A percentile compares a stretch with the other conserved stretches of the same genome.
Evolutionary conservation across 2,888 invertebrate genomes (phyloP).

Genomic region (Dolichopus griseipennis): DNA sequence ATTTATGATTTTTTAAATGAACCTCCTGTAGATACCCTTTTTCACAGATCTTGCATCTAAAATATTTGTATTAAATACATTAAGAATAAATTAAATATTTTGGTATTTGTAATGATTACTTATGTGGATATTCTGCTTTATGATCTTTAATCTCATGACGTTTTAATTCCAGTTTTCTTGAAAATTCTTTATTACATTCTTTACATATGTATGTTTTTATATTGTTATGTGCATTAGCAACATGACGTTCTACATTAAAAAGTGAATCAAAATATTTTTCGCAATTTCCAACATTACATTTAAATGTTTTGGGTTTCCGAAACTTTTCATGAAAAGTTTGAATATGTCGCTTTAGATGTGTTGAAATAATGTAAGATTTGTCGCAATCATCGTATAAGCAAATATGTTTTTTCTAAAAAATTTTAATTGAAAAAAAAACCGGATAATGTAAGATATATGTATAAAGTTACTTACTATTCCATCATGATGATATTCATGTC

Average conservation of each 20-base stretch:
- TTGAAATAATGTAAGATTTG: slow-evolving; percentile 53
- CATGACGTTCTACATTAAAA: slow-evolving; percentile 52
- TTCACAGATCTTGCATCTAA: slow-evolving; percentile 49
- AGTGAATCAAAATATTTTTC: slow-evolving; percentile 46
- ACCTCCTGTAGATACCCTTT: slow-evolving; percentile 45
- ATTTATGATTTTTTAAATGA: slow-evolving; percentile 47
- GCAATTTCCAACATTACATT: slow-evolving; percentile 40
- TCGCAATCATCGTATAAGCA: slow-evolving; percentile 51
- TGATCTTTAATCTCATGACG: slow-evolving; percentile 50
- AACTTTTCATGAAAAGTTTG: slow-evolving; percentile 43
- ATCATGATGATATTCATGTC: slow-evolving; percentile 49
- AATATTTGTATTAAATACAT: slow-evolving; percentile 24
- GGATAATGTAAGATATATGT: no score
- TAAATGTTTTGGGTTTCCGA: slow-evolving; percentile 21
- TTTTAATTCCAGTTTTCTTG: slow-evolving; percentile 49
- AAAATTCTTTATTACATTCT: slow-evolving; percentile 47
- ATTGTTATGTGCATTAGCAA: slow-evolving; percentile 45
- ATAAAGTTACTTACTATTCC: slow-evolving; percentile 46
- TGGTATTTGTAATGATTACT: slow-evolving; percentile 18
- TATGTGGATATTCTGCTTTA: slow-evolving; percentile 41
- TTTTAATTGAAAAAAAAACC: no score
- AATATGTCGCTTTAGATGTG: slow-evolving; percentile 53
- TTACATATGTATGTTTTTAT: slow-evolving; percentile 45
- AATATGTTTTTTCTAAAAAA: slow-evolving; percentile 47
- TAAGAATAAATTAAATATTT: neutral